Evolutionary conservation across 2,113 vertebrate genomes (phyloP).

Genomic region (Kryptolebias marmoratus): DNA sequence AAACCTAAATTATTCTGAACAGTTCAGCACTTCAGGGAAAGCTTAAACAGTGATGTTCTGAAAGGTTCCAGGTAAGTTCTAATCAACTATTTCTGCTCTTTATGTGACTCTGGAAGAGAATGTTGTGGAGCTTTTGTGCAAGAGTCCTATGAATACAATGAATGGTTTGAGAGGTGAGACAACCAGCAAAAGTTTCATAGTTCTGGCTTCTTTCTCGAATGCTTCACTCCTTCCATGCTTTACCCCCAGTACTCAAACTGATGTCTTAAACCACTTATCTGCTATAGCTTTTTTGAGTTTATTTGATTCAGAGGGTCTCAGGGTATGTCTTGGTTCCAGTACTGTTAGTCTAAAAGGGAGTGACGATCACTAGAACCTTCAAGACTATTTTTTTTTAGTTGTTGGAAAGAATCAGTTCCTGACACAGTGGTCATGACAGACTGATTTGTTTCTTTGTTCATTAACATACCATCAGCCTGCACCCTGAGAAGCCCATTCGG

Average conservation of each 20-base stretch:
- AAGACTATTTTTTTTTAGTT: not conserved
- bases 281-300: not conserved
- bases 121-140: not conserved
- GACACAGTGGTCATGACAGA: conserved; percentile 24
- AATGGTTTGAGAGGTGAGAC: conserved; percentile 7
- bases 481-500: not conserved
- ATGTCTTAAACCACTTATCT: conserved; percentile 31
- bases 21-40: not conserved
- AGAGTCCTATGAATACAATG: not conserved
- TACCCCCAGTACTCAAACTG: not conserved
- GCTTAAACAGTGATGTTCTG: conserved; percentile 11
- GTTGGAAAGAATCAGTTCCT: conserved; percentile 29
- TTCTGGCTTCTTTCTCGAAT: not conserved
- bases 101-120: not conserved
- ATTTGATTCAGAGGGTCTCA: conserved; percentile 41
- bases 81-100: conserved; percentile 27
- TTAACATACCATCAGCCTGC: conserved; percentile 13
- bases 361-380: conserved; percentile 4
- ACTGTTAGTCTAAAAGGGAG: conserved; percentile 2
- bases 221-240: not conserved
- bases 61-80: not conserved
- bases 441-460: conserved; percentile 13
- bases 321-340: conserved; percentile 20
- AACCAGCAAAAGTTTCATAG: not conserved
- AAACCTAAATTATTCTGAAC: conserved; percentile 1